Evolutionary conservation across 2,113 vertebrate species (phyloP).

Genomic region (Zosterops hypoxanthus): DNA sequence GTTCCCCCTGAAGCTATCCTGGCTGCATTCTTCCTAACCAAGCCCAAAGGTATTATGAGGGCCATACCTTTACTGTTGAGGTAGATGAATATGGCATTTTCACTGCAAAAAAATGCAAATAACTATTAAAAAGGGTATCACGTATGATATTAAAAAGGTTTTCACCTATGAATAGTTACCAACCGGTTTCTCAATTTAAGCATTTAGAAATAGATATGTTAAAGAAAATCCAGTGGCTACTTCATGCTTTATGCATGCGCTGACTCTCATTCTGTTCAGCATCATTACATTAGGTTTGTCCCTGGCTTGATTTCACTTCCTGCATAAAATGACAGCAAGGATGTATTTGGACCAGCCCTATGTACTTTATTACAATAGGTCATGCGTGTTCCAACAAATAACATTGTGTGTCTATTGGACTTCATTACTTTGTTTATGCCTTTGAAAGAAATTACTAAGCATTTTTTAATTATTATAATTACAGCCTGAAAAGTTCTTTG

Average conservation of each 20-base stretch:
- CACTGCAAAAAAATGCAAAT: background rate
- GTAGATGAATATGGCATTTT: background rate
- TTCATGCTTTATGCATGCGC: background rate
- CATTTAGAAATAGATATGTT: background rate
- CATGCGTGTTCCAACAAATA: conserved; percentile 35
- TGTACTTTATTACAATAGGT: conserved; percentile 60
- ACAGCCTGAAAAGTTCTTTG: conserved; percentile 41
- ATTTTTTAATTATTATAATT: conserved; percentile 49
- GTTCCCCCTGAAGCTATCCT: background rate
- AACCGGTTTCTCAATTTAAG: background rate
- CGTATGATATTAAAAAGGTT: background rate
- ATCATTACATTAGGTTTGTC: conserved; percentile 35
- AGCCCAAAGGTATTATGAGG: background rate
- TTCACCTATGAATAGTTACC: background rate
- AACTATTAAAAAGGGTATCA: background rate
- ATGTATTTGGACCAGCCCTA: conserved; percentile 54
- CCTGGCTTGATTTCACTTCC: conserved; percentile 64
- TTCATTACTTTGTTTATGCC: conserved; percentile 44
- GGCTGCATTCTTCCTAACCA: background rate
- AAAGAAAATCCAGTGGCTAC: background rate
- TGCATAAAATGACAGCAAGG: conserved; percentile 57
- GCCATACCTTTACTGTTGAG: background rate
- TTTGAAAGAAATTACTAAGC: conserved; percentile 55
- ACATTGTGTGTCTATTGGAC: conserved; percentile 45
- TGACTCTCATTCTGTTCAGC: background rate